Evolutionary conservation across 1,140 invertebrate species (phyloP).

Genomic region (Magallana ariakensis): DNA sequence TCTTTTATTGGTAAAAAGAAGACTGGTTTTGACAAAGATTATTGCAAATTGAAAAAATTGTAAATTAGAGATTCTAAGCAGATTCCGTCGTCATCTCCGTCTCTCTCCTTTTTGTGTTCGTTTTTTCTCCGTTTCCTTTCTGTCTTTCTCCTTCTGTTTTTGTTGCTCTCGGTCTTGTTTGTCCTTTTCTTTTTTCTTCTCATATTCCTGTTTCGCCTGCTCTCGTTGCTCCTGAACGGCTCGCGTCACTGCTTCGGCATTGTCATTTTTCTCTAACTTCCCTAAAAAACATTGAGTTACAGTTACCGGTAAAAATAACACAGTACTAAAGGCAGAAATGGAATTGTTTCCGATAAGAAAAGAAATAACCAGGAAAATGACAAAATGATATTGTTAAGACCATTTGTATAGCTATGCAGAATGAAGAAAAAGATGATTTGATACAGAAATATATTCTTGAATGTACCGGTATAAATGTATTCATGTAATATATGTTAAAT

Average conservation of each 20-base stretch:
- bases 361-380: too few relatives aligned
- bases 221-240: constrained; percentile 64
- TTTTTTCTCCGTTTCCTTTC: constrained; percentile 73
- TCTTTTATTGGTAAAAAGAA: too few relatives aligned
- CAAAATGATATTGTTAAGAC: too few relatives aligned
- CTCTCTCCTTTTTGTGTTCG: constrained; percentile 69
- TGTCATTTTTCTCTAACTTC: constrained; percentile 57
- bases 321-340: neutral
- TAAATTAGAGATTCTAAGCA: neutral
- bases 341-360: too few relatives aligned
- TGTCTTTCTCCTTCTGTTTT: constrained; percentile 70
- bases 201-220: constrained; percentile 64
- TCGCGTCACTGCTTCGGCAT: constrained; percentile 52
- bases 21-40: too few relatives aligned
- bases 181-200: constrained; percentile 74
- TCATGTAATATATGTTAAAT: too few relatives aligned
- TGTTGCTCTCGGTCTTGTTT: constrained; percentile 68
- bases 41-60: too few relatives aligned
- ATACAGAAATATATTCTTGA: neutral
- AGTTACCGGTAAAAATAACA: neutral
- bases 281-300: neutral
- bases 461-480: too few relatives aligned
- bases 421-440: neutral
- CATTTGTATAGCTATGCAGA: too few relatives aligned
- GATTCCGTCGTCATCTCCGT: neutral